These are phyloP conservation scores for Drosophila novamexicana DNA, from an alignment of 1,140 invertebrate genomes.

Conservation along the genomic window DNA sequence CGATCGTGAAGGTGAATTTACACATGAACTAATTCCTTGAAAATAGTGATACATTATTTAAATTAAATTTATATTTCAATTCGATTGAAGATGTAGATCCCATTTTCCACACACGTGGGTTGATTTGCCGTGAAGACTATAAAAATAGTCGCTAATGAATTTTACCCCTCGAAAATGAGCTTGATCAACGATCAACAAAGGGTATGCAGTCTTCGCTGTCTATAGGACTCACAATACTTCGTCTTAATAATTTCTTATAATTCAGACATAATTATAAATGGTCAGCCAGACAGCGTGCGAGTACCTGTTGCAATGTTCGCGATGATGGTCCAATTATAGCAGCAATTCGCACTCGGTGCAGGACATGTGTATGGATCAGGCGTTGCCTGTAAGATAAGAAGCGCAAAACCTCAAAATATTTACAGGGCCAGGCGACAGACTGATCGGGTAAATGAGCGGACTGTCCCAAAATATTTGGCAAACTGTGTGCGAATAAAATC, in stretches of 20 bases:
- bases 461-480: constrained; percentile 49
- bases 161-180: no score
- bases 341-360: constrained; percentile 3
- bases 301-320: constrained; percentile 52
- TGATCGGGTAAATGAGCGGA: constrained; percentile 39
- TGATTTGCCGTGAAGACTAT: no score
- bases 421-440: constrained; percentile 35
- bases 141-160: no score
- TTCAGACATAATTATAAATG: constrained; percentile 56
- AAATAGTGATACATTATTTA: no score
- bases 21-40: no score
- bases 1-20: no score
- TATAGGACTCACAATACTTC: background rate
- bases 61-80: no score
- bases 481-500: constrained; percentile 52
- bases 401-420: constrained; percentile 83
- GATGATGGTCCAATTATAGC: constrained; percentile 63
- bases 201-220: constrained; percentile 12
- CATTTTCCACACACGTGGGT: no score
- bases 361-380: constrained; percentile 32
- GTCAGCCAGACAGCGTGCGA: constrained; percentile 16
- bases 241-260: background rate
- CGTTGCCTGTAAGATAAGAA: constrained; percentile 68
- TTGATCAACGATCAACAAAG: background rate
- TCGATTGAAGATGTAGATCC: no score